These are phyloP conservation scores for Zaprionus vittiger DNA, from an alignment of 1,140 invertebrate genomes.

Conservation along the genomic window DNA sequence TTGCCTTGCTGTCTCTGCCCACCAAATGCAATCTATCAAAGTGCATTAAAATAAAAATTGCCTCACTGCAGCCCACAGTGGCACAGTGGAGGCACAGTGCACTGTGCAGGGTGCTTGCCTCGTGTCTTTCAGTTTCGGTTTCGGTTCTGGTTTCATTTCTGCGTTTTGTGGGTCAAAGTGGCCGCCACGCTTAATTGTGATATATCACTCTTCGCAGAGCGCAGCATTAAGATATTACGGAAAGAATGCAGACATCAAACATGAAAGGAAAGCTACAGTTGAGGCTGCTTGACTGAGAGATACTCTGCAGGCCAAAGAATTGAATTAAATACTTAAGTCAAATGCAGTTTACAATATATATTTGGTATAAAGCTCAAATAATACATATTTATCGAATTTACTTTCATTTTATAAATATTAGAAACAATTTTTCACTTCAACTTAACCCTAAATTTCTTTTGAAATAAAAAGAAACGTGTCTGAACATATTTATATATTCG, in stretches of 20 bases:
- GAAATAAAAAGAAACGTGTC: too few relatives aligned
- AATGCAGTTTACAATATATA: too few relatives aligned
- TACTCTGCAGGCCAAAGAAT: background rate
- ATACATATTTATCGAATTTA: too few relatives aligned
- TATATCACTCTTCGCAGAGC: conserved; percentile 62
- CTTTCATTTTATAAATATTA: too few relatives aligned
- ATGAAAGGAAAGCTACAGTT: background rate
- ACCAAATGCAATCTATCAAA: conserved; percentile 78
- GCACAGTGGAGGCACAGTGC: background rate
- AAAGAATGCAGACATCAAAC: conserved; percentile 4
- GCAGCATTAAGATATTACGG: conserved; percentile 42
- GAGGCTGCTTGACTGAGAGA: background rate
- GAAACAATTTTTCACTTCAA: too few relatives aligned
- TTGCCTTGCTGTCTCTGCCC: conserved; percentile 6
- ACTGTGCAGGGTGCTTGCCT: conserved; percentile 24
- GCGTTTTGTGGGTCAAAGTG: conserved; percentile 70
- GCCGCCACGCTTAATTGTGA: conserved; percentile 69
- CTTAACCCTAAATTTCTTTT: too few relatives aligned
- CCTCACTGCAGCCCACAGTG: conserved; percentile 8
- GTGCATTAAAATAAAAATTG: conserved; percentile 65
- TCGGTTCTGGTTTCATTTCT: conserved; percentile 32
- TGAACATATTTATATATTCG: too few relatives aligned
- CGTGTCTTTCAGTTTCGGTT: conserved; percentile 10
- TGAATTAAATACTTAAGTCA: too few relatives aligned
- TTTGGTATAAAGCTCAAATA: too few relatives aligned